Conservation (phyloP, 2,113 vertebrate species). For the Herpailurus yagouaroundi region DNA sequence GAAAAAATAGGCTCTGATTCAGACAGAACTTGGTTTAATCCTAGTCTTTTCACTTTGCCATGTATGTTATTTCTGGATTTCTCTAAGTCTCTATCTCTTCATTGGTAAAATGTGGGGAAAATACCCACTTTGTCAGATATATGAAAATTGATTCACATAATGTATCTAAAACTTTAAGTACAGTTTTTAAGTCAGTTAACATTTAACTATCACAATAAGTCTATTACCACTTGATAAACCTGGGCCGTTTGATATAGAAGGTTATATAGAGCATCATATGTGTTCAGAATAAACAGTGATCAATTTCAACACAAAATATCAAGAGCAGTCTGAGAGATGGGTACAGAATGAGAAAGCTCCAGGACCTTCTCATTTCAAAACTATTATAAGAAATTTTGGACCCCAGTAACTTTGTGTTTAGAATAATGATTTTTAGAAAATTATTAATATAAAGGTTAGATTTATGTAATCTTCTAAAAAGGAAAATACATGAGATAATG, state of each 20-base stretch:
- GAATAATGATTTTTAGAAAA: background rate
- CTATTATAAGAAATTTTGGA: background rate
- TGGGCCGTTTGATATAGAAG: background rate
- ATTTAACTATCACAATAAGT: background rate
- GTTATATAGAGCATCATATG: background rate
- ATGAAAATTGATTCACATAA: background rate
- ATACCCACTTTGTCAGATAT: background rate
- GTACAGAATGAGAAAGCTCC: background rate
- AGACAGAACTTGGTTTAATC: background rate
- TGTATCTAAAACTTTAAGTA: background rate
- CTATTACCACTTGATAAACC: background rate
- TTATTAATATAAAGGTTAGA: background rate
- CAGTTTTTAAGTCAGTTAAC: background rate
- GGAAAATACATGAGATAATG: background rate
- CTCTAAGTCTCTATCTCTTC: background rate
- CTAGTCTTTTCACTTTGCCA: background rate
- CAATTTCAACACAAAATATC: background rate
- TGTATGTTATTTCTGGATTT: background rate
- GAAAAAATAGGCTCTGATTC: background rate
- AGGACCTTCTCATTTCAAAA: background rate
- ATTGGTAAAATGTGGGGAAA: background rate
- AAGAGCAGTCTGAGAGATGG: background rate
- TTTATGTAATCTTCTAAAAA: background rate
- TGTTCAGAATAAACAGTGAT: background rate
- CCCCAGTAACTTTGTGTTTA: background rate